Conservation (phyloP, 2,888 invertebrate genomes). For the Napeogenes inachia region DNA sequence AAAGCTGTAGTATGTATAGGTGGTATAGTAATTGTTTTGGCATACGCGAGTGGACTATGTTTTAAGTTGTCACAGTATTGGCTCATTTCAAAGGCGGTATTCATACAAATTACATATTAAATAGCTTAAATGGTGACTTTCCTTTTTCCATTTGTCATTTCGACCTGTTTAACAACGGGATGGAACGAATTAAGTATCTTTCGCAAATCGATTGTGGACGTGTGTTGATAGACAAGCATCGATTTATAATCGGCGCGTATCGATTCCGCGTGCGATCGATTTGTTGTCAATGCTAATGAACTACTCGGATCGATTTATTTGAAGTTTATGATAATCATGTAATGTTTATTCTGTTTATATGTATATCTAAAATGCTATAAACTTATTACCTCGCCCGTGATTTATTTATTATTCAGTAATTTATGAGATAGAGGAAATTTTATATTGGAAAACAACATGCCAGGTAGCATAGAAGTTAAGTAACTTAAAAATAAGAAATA, state of each 20-base stretch:
- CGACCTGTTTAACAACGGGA: conserved; percentile 60
- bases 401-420: not conserved
- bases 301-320: conserved; percentile 22
- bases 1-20: conserved; percentile 8
- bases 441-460: not conserved
- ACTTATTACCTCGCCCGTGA: not conserved
- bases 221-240: conserved; percentile 39
- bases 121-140: conserved; percentile 59
- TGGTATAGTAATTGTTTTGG: conserved; percentile 34
- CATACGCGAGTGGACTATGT: conserved; percentile 57
- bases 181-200: conserved; percentile 56
- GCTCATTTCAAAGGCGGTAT: conserved; percentile 53
- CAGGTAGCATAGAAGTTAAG: too few species aligned
- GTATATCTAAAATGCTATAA: not conserved
- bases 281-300: conserved; percentile 30
- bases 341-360: conserved; percentile 8
- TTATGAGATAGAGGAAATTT: not conserved
- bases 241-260: conserved; percentile 40
- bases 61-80: conserved; percentile 53
- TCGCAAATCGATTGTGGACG: conserved; percentile 58
- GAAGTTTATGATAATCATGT: conserved; percentile 21
- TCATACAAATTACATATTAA: conserved; percentile 68
- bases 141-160: conserved; percentile 72
- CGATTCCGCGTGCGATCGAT: conserved; percentile 39
- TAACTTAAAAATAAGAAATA: too few species aligned